phyloP scores from a whole-genome alignment of 2,888 invertebrate genomes.

The Meiosimyza decipiens region DNA sequence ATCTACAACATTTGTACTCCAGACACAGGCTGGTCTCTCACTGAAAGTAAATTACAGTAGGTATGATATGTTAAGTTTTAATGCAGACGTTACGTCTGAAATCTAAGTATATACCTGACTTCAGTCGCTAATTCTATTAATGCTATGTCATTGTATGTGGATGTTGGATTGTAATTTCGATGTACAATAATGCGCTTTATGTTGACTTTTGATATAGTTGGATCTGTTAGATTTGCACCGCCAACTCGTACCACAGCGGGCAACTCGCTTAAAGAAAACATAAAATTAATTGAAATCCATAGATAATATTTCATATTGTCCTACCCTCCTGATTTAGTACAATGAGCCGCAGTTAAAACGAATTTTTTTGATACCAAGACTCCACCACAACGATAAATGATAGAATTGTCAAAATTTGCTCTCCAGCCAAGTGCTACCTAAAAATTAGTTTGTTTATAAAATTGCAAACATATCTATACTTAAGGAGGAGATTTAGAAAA shows the following conservation, averaged over 20 bases:
- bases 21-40: constrained; percentile 40
- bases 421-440: constrained; percentile 48
- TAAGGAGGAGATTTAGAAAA: no score
- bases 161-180: constrained; percentile 40
- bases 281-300: background rate
- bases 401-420: constrained; percentile 36
- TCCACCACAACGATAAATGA: constrained; percentile 47
- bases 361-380: constrained; percentile 45
- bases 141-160: constrained; percentile 47
- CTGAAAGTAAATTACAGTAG: constrained; percentile 22
- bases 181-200: constrained; percentile 43
- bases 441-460: background rate
- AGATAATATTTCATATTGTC: background rate
- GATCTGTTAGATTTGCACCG: constrained; percentile 43
- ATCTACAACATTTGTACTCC: constrained; percentile 33
- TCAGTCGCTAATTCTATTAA: constrained; percentile 44
- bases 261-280: constrained; percentile 33
- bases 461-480: no score
- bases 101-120: constrained; percentile 33
- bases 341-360: constrained; percentile 51
- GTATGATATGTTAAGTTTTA: background rate
- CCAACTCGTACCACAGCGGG: constrained; percentile 45
- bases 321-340: constrained; percentile 47
- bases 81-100: background rate
- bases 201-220: constrained; percentile 23